A percentile compares a stretch with the other conserved stretches of the same genome.
Conservation (phyloP, 2,113 vertebrate species). For the Notechis scutatus region DNA sequence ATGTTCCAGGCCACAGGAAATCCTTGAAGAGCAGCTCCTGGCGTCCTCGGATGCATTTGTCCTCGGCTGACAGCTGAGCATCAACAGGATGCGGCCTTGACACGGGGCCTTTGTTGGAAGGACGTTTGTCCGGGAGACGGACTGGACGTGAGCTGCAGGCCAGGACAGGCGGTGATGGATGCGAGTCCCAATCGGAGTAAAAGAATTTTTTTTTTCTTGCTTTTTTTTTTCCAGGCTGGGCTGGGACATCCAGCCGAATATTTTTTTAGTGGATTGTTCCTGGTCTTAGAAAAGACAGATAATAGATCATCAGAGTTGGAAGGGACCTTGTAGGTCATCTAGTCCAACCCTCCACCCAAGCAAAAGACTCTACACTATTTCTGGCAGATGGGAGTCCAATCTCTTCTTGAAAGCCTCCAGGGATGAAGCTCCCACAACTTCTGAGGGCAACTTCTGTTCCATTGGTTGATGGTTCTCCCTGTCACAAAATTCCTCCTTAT, state of each 20-base stretch:
- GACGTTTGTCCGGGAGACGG: not conserved
- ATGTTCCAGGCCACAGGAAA: constrained; percentile 57
- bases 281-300: not conserved
- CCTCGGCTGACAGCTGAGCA: constrained; percentile 41
- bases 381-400: too few relatives aligned
- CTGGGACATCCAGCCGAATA: not conserved
- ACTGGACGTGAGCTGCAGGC: not conserved
- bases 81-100: constrained; percentile 65
- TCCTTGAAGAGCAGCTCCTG: constrained; percentile 51
- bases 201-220: not conserved
- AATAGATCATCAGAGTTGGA: too few relatives aligned
- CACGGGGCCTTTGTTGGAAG: not conserved
- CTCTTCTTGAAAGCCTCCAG: too few relatives aligned
- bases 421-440: too few relatives aligned
- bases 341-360: too few relatives aligned
- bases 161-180: not conserved
- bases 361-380: too few relatives aligned
- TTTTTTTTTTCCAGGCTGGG: too few relatives aligned
- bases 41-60: constrained; percentile 18
- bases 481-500: too few relatives aligned
- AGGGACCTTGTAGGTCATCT: too few relatives aligned
- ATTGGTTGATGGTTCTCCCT: too few relatives aligned
- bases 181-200: too few relatives aligned
- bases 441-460: too few relatives aligned
- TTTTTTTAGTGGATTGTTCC: not conserved